Evolutionary conservation across 1,140 invertebrate species (phyloP), one percentile per base, ranked within the genome.

Genomic region (Solenopsis invicta): DNA sequence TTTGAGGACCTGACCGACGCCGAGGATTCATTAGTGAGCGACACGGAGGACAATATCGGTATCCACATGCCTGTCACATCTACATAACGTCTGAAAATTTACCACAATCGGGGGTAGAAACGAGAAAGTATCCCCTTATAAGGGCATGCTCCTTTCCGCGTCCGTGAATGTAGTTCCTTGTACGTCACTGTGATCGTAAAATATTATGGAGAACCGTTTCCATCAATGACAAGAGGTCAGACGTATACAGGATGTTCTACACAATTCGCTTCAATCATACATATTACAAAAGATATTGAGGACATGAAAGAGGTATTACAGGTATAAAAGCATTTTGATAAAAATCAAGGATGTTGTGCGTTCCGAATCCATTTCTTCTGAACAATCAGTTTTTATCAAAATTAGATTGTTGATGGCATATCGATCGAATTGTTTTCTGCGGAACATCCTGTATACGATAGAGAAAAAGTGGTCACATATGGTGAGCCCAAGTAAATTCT

Each of bases 1-100:
- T 95, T 95, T 88, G 94, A 94, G 92, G 94, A 94, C 91, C 93
- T 94, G 86, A 95, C 94, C 87, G 93, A 95, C 91, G 94, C 92
- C 85, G 93, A 95, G 93, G 94, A 95, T 90, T 94, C 94, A 93
- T 92, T 95, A 91, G 91, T 93, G 92, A 95, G 93, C 93, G 94
- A 94, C 92, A 93, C 93, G 90, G 94, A 94, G 89, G 94, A 95
- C 89, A 92, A 94, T 91, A 94, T 94, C 87, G 93, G 94, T 94
- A 95, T 93, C 93, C 91, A 91, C 80, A 88, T 91, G 90, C 87
- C 88, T 93, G 82, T 72, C 87, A 84, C 87, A 92, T 92, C 89
- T 91, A 90, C 91, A 88, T 94, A 92, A 90, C 54, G 90, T 88
- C 86, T 90, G 88, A 61, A 21, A 37, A 74, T 75, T 45, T 89